Percentiles rank a stretch among this genome's conserved stretches.
These are phyloP conservation scores for Dasysyrphus albostriatus DNA, from an alignment of 2,888 invertebrate genomes.

Conservation along the genomic window DNA sequence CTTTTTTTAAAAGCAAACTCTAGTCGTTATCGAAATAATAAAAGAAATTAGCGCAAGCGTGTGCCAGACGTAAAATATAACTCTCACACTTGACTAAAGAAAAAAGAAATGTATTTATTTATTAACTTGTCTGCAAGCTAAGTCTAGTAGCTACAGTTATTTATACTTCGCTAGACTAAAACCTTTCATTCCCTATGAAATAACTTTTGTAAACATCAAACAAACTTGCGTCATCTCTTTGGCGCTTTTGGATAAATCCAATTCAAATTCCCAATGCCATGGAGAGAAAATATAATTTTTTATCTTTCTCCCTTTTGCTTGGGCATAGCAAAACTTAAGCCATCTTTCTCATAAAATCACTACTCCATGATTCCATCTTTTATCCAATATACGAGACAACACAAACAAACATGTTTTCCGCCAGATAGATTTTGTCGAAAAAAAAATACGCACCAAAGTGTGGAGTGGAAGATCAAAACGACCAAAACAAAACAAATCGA, in stretches of 20 bases:
- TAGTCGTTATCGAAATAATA: slow-evolving; percentile 4
- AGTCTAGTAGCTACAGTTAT: not conserved
- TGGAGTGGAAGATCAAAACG: slow-evolving; percentile 30
- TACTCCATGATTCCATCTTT: not conserved
- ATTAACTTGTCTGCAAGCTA: not conserved
- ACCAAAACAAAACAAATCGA: slow-evolving; percentile 55
- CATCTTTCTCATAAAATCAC: slow-evolving; percentile 4
- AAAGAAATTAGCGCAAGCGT: slow-evolving; percentile 21
- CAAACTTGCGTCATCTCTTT: slow-evolving; percentile 22
- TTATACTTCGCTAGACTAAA: not conserved
- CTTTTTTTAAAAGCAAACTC: not conserved
- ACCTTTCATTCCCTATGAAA: not conserved
- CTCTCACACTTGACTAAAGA: not conserved
- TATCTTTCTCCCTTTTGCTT: not conserved
- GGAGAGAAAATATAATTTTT: slow-evolving; percentile 7
- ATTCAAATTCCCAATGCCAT: slow-evolving; percentile 5
- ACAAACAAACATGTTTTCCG: not conserved
- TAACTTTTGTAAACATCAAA: slow-evolving; percentile 11
- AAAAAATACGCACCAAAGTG: slow-evolving; percentile 16
- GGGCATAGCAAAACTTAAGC: not conserved
- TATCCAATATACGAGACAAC: not conserved
- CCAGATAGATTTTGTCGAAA: not conserved
- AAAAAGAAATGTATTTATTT: not conserved
- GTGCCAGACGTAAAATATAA: not conserved
- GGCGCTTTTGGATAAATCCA: slow-evolving; percentile 7